phyloP scores from a whole-genome alignment of 2,113 vertebrate genomes.

The Psittacus erithacus region DNA sequence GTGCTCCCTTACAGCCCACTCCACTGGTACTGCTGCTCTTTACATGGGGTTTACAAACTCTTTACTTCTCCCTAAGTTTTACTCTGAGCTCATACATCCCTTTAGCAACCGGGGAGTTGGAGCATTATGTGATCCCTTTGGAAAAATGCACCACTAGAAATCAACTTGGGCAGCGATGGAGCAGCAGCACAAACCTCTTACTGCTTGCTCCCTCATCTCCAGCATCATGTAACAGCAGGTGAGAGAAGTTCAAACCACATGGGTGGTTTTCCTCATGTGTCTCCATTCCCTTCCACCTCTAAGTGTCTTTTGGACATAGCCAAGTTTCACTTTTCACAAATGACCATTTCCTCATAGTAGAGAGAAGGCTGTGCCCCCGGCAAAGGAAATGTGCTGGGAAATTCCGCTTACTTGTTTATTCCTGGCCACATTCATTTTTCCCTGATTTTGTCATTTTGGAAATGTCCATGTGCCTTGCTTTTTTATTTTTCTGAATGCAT shows the following conservation, averaged over 20 bases:
- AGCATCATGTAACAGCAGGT: accelerated
- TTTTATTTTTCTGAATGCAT: not conserved
- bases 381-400: not conserved
- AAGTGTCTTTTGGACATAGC: accelerated
- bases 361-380: not conserved
- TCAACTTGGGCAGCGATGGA: not conserved
- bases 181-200: not conserved
- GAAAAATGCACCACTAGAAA: not conserved
- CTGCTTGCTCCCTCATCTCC: not conserved
- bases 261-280: not conserved
- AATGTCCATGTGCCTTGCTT: not conserved
- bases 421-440: not conserved
- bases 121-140: not conserved
- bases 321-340: not conserved
- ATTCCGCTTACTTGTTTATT: slow-evolving; percentile 33
- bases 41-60: not conserved
- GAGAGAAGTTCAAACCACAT: not conserved
- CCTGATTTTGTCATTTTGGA: not conserved
- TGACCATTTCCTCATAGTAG: slow-evolving; percentile 14
- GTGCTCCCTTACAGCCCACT: not conserved
- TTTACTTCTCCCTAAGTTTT: not conserved
- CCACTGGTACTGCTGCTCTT: not conserved
- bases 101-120: accelerated
- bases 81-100: not conserved
- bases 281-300: not conserved